Evolutionary conservation across 1,140 invertebrate species (phyloP).

Genomic region (Phthorimaea operculella): DNA sequence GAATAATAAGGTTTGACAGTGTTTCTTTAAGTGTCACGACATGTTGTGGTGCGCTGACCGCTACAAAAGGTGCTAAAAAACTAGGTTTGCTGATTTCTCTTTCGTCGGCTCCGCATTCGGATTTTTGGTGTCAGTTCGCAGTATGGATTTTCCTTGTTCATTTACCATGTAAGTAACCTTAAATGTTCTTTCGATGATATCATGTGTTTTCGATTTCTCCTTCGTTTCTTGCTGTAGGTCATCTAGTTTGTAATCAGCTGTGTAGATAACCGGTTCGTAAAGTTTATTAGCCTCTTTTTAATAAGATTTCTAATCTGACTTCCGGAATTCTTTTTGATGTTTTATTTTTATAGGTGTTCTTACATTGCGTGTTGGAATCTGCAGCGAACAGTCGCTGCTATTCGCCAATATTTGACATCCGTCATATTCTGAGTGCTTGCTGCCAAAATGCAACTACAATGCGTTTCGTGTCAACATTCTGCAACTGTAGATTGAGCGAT

Average conservation of each 20-base stretch:
- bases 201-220: background rate
- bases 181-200: background rate
- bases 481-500: too few relatives aligned
- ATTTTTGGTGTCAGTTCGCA: constrained; percentile 14
- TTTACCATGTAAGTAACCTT: constrained; percentile 14
- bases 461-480: too few relatives aligned
- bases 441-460: too few relatives aligned
- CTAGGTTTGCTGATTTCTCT: constrained; percentile 22
- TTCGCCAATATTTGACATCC: too few relatives aligned
- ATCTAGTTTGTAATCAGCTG: background rate
- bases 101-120: constrained; percentile 11
- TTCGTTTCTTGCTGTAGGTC: background rate
- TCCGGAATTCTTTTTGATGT: too few relatives aligned
- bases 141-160: constrained; percentile 10
- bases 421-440: too few relatives aligned
- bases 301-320: background rate
- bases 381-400: too few relatives aligned
- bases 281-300: background rate
- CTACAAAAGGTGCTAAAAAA: constrained; percentile 17
- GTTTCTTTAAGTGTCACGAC: background rate
- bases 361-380: too few relatives aligned
- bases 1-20: background rate
- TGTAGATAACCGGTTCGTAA: background rate
- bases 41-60: constrained; percentile 6
- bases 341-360: too few relatives aligned